Base-by-base conservation (phyloP, 2,113 vertebrate species). In the Probosciger aterrimus region DNA sequence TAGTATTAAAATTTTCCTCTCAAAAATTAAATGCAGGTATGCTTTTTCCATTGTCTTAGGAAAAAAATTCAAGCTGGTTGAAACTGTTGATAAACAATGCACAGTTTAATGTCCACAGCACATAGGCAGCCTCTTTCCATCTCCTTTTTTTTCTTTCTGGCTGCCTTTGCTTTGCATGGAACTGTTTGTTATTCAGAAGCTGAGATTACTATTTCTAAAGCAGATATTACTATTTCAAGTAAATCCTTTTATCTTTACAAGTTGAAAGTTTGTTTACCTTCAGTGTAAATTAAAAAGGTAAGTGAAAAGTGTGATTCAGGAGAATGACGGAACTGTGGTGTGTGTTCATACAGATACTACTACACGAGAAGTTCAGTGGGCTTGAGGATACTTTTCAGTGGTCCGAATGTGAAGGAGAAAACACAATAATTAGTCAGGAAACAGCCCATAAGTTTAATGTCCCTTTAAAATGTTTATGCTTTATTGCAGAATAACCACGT, bases 401-500 rank as follows among this genome's bases (percentile, higher is more conserved):
- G 27, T 33, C 20, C 64, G 43, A 49, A 28, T 47, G 77, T 60
- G 24, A 65, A 60, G 10, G 49, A 31, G 23, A 9, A 27, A 35
- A 33, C 33, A 27, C 9, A 16, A 19, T n/a, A 62, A 18, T 3
- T 2, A 30, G 31, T 68, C 13, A 37, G 60, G 73, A 60, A 78
- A 7, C 3, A 9, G 33, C 9, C 46, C 49, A 0, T 7, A 15
- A 14, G 25, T 47, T n/a, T 57, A 67, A 87, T 12, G 19, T 94
- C 63, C 87, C 88, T 91, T 77, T 75, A 57, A 90, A 92, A 65
- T 91, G 65, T 91, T 82, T 97, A 17, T 91, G 87, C 47, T 96
- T 69, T 74, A 2, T 98, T 97, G 18, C 96, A 98, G 99, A 99
- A 99, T 98, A 99, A 99, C 98, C 99, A 99, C 93, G 99, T 99